Percentiles rank a stretch among this genome's conserved stretches.
These are phyloP conservation scores for Melieria omissa DNA, from an alignment of 2,888 invertebrate genomes.

Conservation along the genomic window DNA sequence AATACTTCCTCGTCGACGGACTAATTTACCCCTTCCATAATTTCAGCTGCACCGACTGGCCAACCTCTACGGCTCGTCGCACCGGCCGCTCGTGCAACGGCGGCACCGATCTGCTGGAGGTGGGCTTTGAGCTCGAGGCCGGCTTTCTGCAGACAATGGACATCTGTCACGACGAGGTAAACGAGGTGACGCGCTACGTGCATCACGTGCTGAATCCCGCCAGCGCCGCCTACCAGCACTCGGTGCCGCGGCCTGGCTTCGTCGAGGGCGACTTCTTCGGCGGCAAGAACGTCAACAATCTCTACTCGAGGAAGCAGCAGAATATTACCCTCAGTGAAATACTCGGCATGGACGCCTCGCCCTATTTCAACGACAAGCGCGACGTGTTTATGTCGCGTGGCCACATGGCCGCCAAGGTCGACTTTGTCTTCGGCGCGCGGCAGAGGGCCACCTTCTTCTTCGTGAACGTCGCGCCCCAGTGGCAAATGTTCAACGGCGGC, in stretches of 20 bases:
- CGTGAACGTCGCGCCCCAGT: conserved; percentile 71
- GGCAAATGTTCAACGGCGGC: conserved; percentile 71
- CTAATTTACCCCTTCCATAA: conserved; percentile 53
- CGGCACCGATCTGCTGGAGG: conserved; percentile 58
- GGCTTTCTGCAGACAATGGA: conserved; percentile 62
- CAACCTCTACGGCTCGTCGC: conserved; percentile 54
- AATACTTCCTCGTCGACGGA: conserved; percentile 53
- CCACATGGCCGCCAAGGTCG: conserved; percentile 69
- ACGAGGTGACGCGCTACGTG: conserved; percentile 63
- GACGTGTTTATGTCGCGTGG: conserved; percentile 67
- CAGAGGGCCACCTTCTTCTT: conserved; percentile 70
- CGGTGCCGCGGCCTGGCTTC: conserved; percentile 61
- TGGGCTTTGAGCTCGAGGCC: conserved; percentile 59
- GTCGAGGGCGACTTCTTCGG: conserved; percentile 62
- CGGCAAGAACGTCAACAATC: conserved; percentile 56
- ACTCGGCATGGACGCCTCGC: conserved; percentile 57
- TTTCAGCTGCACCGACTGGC: conserved; percentile 60
- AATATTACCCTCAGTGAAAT: conserved; percentile 60
- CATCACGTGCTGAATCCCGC: conserved; percentile 64
- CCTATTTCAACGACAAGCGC: conserved; percentile 51
- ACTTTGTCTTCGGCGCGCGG: conserved; percentile 68
- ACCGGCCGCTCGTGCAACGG: conserved; percentile 57
- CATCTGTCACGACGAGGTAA: conserved; percentile 64
- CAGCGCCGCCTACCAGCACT: conserved; percentile 65
- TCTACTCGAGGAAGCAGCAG: conserved; percentile 63